Percentiles rank a stretch among this genome's conserved stretches.
These are phyloP conservation scores for Ferdinandea cuprea DNA, from an alignment of 2,888 invertebrate genomes.

Conservation along the genomic window DNA sequence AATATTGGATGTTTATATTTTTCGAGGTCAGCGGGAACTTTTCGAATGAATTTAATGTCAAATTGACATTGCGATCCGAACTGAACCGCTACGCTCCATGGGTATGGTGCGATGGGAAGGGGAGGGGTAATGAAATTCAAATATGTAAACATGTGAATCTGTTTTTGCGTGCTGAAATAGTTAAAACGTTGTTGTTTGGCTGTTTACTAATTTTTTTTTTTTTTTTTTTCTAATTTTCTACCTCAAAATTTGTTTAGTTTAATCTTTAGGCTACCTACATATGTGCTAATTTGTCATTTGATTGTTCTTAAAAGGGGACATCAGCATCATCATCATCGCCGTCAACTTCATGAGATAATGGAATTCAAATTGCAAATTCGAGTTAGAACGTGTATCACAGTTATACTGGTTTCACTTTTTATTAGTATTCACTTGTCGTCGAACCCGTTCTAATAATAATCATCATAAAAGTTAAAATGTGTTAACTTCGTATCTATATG, in stretches of 20 bases:
- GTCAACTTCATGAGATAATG: no score
- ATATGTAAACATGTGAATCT: conserved; percentile 12
- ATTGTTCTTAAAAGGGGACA: conserved; percentile 4
- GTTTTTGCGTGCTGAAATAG: neutral
- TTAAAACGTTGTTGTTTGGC: no score
- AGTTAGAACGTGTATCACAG: neutral
- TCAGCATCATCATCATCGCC: no score
- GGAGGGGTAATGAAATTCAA: neutral
- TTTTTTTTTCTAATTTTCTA: neutral
- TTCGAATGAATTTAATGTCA: conserved; percentile 28
- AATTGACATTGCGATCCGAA: conserved; percentile 12
- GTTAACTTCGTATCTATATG: no score
- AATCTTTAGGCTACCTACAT: neutral
- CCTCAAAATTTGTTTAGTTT: neutral
- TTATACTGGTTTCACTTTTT: conserved; percentile 14
- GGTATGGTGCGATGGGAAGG: neutral
- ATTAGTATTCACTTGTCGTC: no score
- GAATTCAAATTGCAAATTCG: conserved; percentile 11
- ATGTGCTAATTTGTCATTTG: conserved; percentile 17
- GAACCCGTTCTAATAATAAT: no score
- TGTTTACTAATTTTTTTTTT: neutral
- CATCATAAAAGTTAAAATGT: no score
- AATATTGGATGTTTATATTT: conserved; percentile 18
- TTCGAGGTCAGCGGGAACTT: conserved; percentile 42
- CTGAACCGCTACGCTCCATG: neutral